Evolutionary conservation across 2,888 invertebrate species (phyloP), one percentile per base, ranked within the genome.

Genomic region (Myopa testacea): DNA sequence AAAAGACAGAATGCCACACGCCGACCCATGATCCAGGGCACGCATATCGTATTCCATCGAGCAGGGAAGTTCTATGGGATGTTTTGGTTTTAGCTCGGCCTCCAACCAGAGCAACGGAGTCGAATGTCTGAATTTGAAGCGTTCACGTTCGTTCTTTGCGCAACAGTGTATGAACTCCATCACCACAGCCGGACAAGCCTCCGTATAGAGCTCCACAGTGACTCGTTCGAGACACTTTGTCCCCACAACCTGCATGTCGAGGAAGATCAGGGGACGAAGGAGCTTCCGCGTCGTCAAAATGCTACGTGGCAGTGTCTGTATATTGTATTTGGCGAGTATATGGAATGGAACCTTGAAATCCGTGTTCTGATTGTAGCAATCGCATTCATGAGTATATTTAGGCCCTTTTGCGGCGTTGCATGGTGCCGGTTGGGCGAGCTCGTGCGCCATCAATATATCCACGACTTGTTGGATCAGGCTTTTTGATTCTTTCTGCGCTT

Each of bases 101-200:
- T 86, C 86, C n/a, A 85, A 75, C 86, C 86, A 86, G 0, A 85
- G 82, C n/a, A 76, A 58, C 0, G 86, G 83, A 76, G 83, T 85
- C 4, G 85, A 80, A 3, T 84, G 83, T n/a, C 81, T 74, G 16
- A 84, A 82, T 12, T 77, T 72, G 69, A 83, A 69, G 1, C 78
- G 79, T 7, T 82, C 73, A 7, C 68, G 67, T 4, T 67, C 60
- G 4, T 79, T 73, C 7, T 37, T 55, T 26, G 76, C 69, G 16
- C 84, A 85, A 45, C 82, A 73, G n/a, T 82, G 82, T 8, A 86
- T 77, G 67, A 87, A 82, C 60, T 84, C 82, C 58, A 84, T 74
- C 5, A 84, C 85, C 3, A 86, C 82, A 38, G 81, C 82, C 4
- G 87, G 87, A 0, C 84, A 84, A 0, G 85, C 83, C 80, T 87